These are phyloP conservation scores for Calliphora vomitoria DNA, from an alignment of 2,888 invertebrate species.

Conservation along the genomic window DNA sequence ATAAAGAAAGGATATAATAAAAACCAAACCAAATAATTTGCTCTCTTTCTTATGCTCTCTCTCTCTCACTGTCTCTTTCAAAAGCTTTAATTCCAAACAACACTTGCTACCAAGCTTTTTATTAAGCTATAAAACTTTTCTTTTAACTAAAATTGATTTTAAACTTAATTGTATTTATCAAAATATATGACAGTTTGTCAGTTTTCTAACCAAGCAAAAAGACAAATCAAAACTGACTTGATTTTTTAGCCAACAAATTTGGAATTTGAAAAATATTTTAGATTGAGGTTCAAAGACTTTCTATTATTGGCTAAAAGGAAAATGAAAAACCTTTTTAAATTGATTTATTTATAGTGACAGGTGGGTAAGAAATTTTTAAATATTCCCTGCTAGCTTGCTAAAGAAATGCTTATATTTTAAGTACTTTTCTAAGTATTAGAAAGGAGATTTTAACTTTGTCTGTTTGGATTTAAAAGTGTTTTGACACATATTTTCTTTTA, in stretches of 20 bases:
- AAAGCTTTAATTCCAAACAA: background rate
- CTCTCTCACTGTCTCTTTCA: background rate
- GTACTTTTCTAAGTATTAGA: background rate
- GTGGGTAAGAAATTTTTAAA: too few species aligned
- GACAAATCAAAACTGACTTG: constrained; percentile 15
- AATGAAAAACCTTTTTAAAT: background rate
- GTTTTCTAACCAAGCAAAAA: background rate
- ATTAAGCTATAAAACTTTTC: background rate
- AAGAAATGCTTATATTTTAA: too few species aligned
- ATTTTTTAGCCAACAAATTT: constrained; percentile 2
- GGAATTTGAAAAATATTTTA: background rate
- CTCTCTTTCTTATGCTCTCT: background rate
- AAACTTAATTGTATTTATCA: constrained; percentile 3
- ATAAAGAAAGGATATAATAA: background rate
- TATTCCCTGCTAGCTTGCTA: too few species aligned
- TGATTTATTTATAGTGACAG: background rate
- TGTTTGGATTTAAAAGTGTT: too few species aligned
- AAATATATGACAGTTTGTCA: constrained; percentile 23
- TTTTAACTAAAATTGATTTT: background rate
- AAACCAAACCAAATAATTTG: background rate
- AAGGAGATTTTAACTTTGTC: too few species aligned
- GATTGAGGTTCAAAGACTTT: background rate
- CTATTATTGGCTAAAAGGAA: background rate
- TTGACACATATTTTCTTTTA: too few species aligned
- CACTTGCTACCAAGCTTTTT: background rate